phyloP scores from a whole-genome alignment of 2,113 vertebrate genomes.

The Odocoileus virginianus region DNA sequence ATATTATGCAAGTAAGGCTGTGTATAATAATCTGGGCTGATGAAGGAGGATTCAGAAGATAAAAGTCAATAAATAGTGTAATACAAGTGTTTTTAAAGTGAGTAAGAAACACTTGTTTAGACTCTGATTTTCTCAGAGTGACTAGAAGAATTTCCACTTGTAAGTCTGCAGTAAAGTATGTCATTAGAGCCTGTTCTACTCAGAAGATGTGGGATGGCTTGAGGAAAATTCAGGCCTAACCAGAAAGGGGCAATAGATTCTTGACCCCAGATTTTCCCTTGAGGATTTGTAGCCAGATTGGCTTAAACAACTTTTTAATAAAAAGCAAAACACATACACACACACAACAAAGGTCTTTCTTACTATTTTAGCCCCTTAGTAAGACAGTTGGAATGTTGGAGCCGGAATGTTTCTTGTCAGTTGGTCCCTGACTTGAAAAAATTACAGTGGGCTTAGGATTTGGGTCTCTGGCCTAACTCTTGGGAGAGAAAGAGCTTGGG shows the following conservation, averaged over 20 bases:
- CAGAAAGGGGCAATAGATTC: not conserved
- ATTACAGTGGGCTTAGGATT: not conserved
- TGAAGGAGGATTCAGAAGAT: conserved; percentile 28
- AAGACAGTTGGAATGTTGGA: not conserved
- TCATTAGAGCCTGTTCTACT: not conserved
- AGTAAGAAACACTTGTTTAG: conserved; percentile 25
- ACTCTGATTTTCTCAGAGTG: conserved; percentile 9
- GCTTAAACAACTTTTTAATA: conserved; percentile 25
- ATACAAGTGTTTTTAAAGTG: not conserved
- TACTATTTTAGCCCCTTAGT: not conserved
- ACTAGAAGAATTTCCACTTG: not conserved
- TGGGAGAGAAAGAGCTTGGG: not conserved
- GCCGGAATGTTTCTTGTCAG: not conserved
- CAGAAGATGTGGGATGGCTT: not conserved
- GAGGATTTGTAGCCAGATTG: conserved; percentile 14
- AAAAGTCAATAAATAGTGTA: conserved; percentile 11
- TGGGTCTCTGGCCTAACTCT: not conserved
- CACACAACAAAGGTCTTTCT: not conserved
- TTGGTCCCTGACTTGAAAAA: conserved; percentile 25
- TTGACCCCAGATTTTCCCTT: not conserved
- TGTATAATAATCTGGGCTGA: not conserved
- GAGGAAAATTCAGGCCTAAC: not conserved
- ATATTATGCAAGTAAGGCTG: conserved; percentile 10
- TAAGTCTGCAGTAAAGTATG: not conserved
- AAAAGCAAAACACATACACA: not conserved